phyloP scores from a whole-genome alignment of 1,140 invertebrate species.

The Psilanteris sp. region DNA sequence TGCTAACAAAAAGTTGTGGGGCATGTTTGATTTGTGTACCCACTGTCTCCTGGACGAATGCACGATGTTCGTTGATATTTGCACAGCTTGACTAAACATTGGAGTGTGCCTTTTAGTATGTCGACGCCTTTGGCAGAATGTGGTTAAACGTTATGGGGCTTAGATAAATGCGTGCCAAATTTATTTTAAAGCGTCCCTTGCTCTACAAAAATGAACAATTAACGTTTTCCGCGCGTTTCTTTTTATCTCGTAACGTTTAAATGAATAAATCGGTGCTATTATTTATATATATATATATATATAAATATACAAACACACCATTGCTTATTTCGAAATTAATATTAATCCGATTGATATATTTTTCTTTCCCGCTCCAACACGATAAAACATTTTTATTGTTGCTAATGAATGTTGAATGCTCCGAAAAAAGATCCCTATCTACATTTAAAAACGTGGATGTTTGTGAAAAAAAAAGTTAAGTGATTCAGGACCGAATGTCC shows the following conservation, averaged over 20 bases:
- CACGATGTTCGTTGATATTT: slow-evolving; percentile 75
- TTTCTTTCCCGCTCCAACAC: not conserved
- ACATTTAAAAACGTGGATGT: slow-evolving; percentile 17
- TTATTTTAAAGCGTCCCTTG: slow-evolving; percentile 32
- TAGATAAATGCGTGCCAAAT: slow-evolving; percentile 54
- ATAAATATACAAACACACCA: too few relatives aligned
- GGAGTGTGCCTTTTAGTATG: slow-evolving; percentile 77
- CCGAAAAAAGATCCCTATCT: slow-evolving; percentile 1
- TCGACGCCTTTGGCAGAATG: slow-evolving; percentile 71
- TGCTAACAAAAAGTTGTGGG: slow-evolving; percentile 70
- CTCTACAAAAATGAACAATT: slow-evolving; percentile 5
- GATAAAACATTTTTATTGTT: slow-evolving; percentile 6
- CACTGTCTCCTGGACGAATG: slow-evolving; percentile 65
- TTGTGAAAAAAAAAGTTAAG: slow-evolving; percentile 29
- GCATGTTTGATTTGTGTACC: slow-evolving; percentile 68
- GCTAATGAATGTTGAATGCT: slow-evolving; percentile 15
- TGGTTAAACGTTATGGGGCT: slow-evolving; percentile 67
- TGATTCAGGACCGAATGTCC: slow-evolving; percentile 12
- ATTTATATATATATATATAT: too few relatives aligned
- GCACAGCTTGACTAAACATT: slow-evolving; percentile 78
- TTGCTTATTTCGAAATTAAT: too few relatives aligned
- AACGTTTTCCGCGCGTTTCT: too few relatives aligned
- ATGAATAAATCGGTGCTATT: too few relatives aligned
- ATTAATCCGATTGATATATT: too few relatives aligned
- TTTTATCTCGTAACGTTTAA: too few relatives aligned